Evolutionary conservation across 92 coral and sea anemone genomes (phyloP), one percentile per base, ranked within the genome.

Genomic region (Virgularia gustaviana): DNA sequence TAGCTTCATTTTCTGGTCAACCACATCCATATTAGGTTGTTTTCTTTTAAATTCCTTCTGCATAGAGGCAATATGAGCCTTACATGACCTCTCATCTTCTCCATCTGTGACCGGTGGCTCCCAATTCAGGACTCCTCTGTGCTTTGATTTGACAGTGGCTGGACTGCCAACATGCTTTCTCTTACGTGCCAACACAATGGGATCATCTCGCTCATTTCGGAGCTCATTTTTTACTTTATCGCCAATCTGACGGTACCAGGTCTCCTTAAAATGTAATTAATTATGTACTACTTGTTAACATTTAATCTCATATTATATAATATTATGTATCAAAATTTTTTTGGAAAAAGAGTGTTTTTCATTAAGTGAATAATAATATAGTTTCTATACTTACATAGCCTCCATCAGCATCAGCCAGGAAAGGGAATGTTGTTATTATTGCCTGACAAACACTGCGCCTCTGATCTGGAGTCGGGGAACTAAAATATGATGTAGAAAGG

Each of bases 211-310:
- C 11, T 62, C 58, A 59, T 66, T 39, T 6, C 80, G 55, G 12
- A 65, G 27, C 29, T 59, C 70, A 61, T 75, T 75, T 49, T 75
- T 75, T 6, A 65, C 57, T 62, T 75, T 62, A 19, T 75, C 80
- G 19, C 49, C 20, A 32, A 75, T 27, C 13, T 61, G 57, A 24
- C 80, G 39, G 43, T 42, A 75, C 80, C 80, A 75, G 49, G 49
- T 75, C 63, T 75, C 80, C 80, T 74, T 60, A 64, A n/a, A n/a
- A n/a, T n/a, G n/a, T n/a, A n/a, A n/a, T n/a, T n/a, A n/a, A n/a
- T n/a, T n/a, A n/a, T n/a, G n/a, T n/a, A n/a, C n/a, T n/a, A n/a
- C n/a, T n/a, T n/a, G n/a, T n/a, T n/a, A n/a, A n/a, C n/a, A n/a
- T n/a, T n/a, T n/a, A n/a, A n/a, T n/a, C n/a, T n/a, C n/a, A n/a